Evolutionary conservation across 1,140 invertebrate species (phyloP).

Genomic region (Cylas formicarius): DNA sequence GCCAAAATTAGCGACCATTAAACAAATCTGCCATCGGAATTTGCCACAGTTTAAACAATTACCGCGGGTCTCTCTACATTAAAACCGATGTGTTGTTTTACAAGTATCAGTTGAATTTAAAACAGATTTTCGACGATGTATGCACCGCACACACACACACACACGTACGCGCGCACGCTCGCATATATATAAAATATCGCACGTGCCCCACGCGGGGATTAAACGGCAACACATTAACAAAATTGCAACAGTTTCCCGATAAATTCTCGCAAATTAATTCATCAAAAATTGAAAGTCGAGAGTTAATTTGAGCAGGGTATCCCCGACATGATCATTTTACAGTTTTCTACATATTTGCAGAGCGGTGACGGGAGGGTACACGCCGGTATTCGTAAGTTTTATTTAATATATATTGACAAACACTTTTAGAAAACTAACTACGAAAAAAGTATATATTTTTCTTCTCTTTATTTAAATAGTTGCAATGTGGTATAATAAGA

Average conservation of each 20-base stretch:
- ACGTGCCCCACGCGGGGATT: slow-evolving; percentile 2
- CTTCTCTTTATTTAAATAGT: no score
- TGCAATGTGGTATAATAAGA: no score
- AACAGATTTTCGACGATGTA: no score
- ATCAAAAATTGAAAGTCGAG: slow-evolving; percentile 18
- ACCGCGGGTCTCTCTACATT: slow-evolving; percentile 8
- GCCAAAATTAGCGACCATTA: slow-evolving; percentile 8
- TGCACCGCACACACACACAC: no score
- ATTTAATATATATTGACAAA: slow-evolving; percentile 15
- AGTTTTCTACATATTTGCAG: slow-evolving; percentile 21
- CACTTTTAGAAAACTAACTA: no score
- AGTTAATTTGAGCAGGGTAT: slow-evolving; percentile 8
- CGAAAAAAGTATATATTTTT: no score
- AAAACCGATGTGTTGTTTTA: slow-evolving; percentile 7
- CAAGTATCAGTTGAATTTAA: slow-evolving; percentile 16
- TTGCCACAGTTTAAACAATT: slow-evolving; percentile 15
- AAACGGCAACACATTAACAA: slow-evolving; percentile 14
- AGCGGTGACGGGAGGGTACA: background rate
- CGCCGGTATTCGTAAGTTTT: slow-evolving; percentile 20
- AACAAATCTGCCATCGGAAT: slow-evolving; percentile 12
- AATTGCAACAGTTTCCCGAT: slow-evolving; percentile 17
- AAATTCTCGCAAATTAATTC: slow-evolving; percentile 20
- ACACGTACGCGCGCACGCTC: no score
- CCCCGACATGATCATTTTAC: slow-evolving; percentile 17
- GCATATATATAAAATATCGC: slow-evolving; percentile 2